These are phyloP conservation scores for Ciona savignyi DNA, from an alignment of 23 tunicate genomes.

Conservation along the genomic window DNA sequence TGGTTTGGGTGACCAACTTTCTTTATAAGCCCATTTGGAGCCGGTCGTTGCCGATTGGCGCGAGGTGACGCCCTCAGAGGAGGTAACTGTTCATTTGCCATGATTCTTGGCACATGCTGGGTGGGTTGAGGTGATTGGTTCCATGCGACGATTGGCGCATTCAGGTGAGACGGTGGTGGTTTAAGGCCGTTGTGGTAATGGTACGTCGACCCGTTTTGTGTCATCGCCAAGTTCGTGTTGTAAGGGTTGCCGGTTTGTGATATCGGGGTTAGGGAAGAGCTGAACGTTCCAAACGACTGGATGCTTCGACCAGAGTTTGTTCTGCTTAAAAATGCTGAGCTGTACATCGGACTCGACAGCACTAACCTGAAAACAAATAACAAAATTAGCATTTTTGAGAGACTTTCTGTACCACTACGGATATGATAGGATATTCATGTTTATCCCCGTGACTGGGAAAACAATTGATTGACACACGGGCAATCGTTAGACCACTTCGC, in stretches of 20 bases:
- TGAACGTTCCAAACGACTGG: conserved; percentile 44
- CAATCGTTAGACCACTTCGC: too few species aligned
- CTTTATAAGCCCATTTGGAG: neutral
- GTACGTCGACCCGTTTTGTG: conserved; percentile 15
- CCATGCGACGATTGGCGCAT: conserved; percentile 53
- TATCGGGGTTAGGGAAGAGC: conserved; percentile 56
- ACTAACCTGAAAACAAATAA: conserved; percentile 22
- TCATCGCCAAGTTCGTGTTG: conserved; percentile 5
- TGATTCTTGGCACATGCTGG: neutral
- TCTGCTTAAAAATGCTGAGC: conserved; percentile 48
- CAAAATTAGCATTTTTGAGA: too few species aligned
- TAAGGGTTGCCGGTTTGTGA: conserved; percentile 29
- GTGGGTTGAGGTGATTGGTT: conserved; percentile 34
- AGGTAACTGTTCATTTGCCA: conserved; percentile 38
- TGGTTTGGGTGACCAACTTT: neutral
- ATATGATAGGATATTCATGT: too few species aligned
- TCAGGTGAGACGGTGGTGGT: neutral
- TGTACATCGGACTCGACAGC: conserved; percentile 68
- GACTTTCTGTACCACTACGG: too few species aligned
- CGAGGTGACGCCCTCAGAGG: conserved; percentile 53
- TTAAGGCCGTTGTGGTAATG: neutral
- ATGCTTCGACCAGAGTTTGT: conserved; percentile 69
- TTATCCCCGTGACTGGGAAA: too few species aligned
- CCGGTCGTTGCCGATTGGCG: neutral
- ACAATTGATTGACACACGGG: too few species aligned